Percentiles rank a stretch among this genome's conserved stretches.
Evolutionary conservation across 2,797 vertebrate species (phyloP).

Genomic region (Anableps anableps): DNA sequence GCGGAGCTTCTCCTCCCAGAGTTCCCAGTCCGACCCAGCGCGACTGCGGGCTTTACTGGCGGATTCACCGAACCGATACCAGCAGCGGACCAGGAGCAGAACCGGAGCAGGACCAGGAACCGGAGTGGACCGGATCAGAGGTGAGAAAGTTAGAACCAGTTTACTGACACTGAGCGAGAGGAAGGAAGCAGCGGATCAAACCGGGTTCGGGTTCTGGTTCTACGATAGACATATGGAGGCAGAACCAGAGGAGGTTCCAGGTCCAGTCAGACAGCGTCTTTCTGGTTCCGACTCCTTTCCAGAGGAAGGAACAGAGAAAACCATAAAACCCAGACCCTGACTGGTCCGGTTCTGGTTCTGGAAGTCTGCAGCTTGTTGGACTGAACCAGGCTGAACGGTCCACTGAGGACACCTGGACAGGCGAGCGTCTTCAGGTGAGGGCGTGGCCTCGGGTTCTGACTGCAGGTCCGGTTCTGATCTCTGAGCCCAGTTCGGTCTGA

Average conservation of each 20-base stretch:
- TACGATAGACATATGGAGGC: not conserved
- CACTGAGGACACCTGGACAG: not conserved
- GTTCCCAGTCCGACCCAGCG: not conserved
- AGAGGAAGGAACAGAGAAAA: not conserved
- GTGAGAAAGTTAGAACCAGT: conserved; percentile 21
- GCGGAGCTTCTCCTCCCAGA: conserved; percentile 22
- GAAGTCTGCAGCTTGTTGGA: not conserved
- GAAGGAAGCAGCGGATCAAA: not conserved
- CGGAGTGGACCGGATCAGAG: conserved; percentile 20
- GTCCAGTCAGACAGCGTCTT: not conserved
- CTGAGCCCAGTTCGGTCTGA: not conserved
- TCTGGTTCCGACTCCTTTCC: not conserved
- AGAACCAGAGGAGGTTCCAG: not conserved
- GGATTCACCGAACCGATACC: not conserved
- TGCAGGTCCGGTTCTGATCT: too few relatives aligned
- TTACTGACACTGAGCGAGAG: not conserved
- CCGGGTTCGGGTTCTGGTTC: not conserved
- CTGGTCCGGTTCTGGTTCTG: not conserved
- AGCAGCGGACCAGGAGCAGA: not conserved
- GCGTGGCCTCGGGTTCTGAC: not conserved
- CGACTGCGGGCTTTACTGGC: not conserved
- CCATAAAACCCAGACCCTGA: not conserved
- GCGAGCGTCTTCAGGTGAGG: not conserved
- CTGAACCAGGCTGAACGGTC: not conserved
- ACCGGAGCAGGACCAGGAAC: not conserved